A percentile compares a stretch with the other conserved stretches of the same genome.
phyloP scores from a whole-genome alignment of 2,888 invertebrate species.

The Xylophagus ater region DNA sequence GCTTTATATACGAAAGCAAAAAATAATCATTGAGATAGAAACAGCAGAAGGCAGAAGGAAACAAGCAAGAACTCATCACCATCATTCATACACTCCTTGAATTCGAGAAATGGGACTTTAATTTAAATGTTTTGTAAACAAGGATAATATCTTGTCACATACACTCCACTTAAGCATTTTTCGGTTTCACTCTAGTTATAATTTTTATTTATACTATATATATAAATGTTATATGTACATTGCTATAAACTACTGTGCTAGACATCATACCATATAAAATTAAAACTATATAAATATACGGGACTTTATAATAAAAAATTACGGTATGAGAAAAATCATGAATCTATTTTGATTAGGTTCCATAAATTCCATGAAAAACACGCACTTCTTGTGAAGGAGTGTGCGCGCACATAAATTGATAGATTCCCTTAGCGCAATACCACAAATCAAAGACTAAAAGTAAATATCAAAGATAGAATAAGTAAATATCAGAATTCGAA shows the following conservation, averaged over 20 bases:
- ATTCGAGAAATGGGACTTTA: conserved; percentile 9
- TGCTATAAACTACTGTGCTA: no score
- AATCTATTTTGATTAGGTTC: conserved; percentile 10
- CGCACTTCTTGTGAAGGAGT: conserved; percentile 6
- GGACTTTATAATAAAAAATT: no score
- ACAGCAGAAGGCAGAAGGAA: no score
- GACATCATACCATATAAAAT: no score
- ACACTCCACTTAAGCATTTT: conserved; percentile 9
- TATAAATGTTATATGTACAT: no score
- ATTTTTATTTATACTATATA: no score
- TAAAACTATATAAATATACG: no score
- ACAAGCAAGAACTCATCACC: no score
- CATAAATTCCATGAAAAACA: conserved; percentile 2
- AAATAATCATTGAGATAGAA: no score
- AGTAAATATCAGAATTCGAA: no score
- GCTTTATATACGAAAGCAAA: no score
- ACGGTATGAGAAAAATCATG: no score
- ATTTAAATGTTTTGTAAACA: conserved; percentile 12
- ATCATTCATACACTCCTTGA: not conserved
- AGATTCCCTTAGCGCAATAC: conserved; percentile 7
- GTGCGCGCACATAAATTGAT: conserved; percentile 10
- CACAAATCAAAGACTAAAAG: conserved; percentile 10
- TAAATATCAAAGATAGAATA: conserved; percentile 5
- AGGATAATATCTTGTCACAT: conserved; percentile 11
- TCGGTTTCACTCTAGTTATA: conserved; percentile 7